These are phyloP conservation scores for Parotia lawesii DNA, from an alignment of 2,113 vertebrate genomes.

Conservation along the genomic window DNA sequence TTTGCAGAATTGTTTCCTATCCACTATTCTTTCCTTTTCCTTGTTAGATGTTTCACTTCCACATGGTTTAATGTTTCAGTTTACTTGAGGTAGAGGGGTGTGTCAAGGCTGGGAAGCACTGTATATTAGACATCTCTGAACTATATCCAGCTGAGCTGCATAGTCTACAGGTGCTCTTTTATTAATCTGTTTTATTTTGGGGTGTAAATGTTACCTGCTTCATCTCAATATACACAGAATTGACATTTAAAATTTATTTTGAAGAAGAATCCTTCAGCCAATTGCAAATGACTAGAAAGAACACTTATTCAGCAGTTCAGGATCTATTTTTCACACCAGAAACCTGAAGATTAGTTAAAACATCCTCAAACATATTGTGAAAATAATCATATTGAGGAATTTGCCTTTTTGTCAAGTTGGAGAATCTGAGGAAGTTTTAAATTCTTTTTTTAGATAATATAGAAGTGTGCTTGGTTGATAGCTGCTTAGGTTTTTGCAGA, in stretches of 20 bases:
- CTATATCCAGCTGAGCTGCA: neutral
- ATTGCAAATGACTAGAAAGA: neutral
- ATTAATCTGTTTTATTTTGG: neutral
- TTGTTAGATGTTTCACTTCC: neutral
- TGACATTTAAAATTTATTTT: conserved; percentile 10
- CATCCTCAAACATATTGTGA: neutral
- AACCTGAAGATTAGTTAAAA: neutral
- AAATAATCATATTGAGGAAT: neutral
- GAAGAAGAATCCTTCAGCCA: neutral
- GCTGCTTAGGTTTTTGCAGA: neutral
- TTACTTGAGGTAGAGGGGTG: neutral
- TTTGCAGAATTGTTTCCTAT: neutral
- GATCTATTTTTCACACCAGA: neutral
- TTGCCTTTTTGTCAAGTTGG: neutral
- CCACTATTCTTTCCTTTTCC: neutral
- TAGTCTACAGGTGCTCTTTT: neutral
- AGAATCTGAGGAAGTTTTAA: neutral
- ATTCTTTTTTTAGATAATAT: neutral
- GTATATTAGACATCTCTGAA: neutral
- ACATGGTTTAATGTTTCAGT: neutral
- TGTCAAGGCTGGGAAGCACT: neutral
- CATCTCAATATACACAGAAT: neutral
- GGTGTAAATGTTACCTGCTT: neutral
- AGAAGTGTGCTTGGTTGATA: neutral
- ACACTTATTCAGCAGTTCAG: neutral